phyloP scores from a whole-genome alignment of 2,113 vertebrate species.

The Naja naja region DNA sequence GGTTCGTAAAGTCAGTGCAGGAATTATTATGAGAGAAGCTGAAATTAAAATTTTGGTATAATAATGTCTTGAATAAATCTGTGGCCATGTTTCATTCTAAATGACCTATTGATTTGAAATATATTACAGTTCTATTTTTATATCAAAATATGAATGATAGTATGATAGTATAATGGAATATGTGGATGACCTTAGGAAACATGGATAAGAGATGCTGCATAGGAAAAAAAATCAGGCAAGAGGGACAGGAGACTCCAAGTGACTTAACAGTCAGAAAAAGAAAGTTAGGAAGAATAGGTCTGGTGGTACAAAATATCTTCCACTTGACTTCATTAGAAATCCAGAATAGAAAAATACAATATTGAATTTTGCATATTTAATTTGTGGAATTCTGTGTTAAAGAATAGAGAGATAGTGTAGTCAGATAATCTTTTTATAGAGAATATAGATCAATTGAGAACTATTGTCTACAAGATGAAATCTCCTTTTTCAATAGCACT shows the following conservation, averaged over 20 bases:
- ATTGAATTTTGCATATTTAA: background rate
- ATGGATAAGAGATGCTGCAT: background rate
- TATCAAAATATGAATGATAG: background rate
- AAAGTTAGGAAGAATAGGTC: background rate
- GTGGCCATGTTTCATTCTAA: background rate
- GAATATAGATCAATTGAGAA: background rate
- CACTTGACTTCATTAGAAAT: background rate
- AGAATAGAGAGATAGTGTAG: background rate
- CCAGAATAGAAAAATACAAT: background rate
- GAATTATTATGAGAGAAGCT: background rate
- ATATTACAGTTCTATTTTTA: background rate
- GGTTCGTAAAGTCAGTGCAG: background rate
- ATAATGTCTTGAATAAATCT: background rate
- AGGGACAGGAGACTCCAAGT: background rate
- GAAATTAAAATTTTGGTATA: background rate
- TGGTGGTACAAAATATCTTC: background rate
- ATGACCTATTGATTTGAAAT: background rate
- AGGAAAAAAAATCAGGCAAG: background rate
- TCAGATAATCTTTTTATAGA: background rate
- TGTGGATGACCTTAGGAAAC: too few species aligned
- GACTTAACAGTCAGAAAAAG: background rate
- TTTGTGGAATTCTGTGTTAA: background rate
- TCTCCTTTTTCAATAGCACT: background rate
- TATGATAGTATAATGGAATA: background rate
- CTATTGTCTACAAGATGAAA: background rate